Base-by-base conservation (phyloP, 2,888 invertebrate species). In the Spisula solida region DNA sequence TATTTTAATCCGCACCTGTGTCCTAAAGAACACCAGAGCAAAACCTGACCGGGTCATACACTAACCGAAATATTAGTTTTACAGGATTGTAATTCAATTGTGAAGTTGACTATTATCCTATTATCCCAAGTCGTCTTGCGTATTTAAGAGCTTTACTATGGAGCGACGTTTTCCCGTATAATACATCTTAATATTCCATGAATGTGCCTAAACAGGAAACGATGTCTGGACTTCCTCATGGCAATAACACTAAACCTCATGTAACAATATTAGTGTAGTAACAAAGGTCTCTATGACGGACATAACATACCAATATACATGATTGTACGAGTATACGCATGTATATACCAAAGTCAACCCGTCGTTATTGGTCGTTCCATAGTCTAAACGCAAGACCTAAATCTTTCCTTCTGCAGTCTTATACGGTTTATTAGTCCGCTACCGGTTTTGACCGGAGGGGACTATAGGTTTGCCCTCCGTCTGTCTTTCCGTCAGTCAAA, bases 41-140 rank as follows among this genome's bases (percentile, higher is more conserved):
- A 31, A 10, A 75, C 75, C 75, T 75, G 75, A 75, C 31, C 75
- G 25, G 75, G 75, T 75, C 75, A 75, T 18, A 18, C 12, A 18
- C 4, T 34, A 34, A 75, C 75, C 75, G 29, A 12, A 34, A 14
- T 75, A 34, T 34, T 34, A 75, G 75, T 34, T 34, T 75, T 75
- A 75, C 14, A 34, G 14, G 31, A 14, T 5, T 75, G 8, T 25
- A 10, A 25, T 34, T 75, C 18, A 75, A 34, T 14, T 12, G 29
- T 34, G 75, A 14, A 75, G 1, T 34, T 0, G 25, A 16, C 14
- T 75, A 16, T 34, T 6, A 75, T 75, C 16, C 12, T 31, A 34
- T 75, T 75, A 34, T 75, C 31, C 10, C 14, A 5, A 18, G 18
- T 31, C 75, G 75, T 14, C 16, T 75, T 75, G 16, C 8, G 34